Conservation (phyloP, 2,113 vertebrate genomes). For the Neodontobutis hainanensis region DNA sequence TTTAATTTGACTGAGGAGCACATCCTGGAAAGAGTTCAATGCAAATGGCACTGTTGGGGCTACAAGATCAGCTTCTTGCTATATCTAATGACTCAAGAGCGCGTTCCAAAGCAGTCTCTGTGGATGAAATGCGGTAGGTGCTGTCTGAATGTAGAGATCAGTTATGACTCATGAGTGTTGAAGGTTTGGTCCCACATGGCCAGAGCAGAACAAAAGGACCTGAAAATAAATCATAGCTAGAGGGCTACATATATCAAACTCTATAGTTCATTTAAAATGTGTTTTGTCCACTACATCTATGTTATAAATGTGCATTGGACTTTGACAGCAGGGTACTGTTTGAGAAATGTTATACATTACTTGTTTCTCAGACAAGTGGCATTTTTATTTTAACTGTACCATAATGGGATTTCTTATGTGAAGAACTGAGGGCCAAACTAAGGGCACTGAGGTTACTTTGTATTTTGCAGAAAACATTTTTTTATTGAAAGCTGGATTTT, state of each 20-base stretch:
- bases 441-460: conserved; percentile 27
- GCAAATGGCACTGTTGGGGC: conserved; percentile 6
- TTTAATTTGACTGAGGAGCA: conserved; percentile 37
- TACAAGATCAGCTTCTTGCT: conserved; percentile 42
- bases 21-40: conserved; percentile 11
- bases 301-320: conserved; percentile 61
- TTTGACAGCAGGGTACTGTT: conserved; percentile 53
- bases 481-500: conserved; percentile 25
- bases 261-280: conserved; percentile 61
- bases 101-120: conserved; percentile 46
- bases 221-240: conserved; percentile 67
- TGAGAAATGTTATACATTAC: conserved; percentile 68
- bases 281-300: conserved; percentile 62
- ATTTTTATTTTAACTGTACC: conserved; percentile 43
- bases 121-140: conserved; percentile 52
- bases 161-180: conserved; percentile 61
- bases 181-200: conserved; percentile 53
- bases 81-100: conserved; percentile 50
- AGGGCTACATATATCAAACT: conserved; percentile 67
- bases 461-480: conserved; percentile 29
- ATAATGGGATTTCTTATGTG: conserved; percentile 59
- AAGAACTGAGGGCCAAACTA: conserved; percentile 32
- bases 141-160: conserved; percentile 62
- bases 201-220: conserved; percentile 49
- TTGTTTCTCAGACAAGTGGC: conserved; percentile 53